Conservation (phyloP, 2,888 invertebrate genomes). For the Dicycla oo region DNA sequence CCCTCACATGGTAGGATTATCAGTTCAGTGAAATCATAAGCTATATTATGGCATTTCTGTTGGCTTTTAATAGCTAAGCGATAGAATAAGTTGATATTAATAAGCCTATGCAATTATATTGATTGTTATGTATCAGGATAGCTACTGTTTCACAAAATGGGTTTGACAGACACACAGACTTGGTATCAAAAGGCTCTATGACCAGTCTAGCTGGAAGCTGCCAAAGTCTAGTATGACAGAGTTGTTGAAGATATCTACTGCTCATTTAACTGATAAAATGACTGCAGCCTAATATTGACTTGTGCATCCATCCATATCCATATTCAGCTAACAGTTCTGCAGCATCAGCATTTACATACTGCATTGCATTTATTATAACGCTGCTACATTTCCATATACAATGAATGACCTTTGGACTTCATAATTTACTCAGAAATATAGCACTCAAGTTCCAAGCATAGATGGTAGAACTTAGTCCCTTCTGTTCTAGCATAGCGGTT, state of each 20-base stretch:
- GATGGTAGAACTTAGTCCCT: too few relatives aligned
- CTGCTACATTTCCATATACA: neutral
- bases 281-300: neutral
- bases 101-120: slow-evolving; percentile 4
- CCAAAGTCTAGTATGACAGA: neutral
- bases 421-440: neutral
- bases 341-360: slow-evolving; percentile 5
- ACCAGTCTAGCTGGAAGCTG: neutral
- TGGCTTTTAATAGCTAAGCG: neutral
- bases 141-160: too few relatives aligned
- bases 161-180: neutral
- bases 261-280: neutral
- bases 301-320: neutral
- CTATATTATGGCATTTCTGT: neutral
- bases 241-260: slow-evolving; percentile 1
- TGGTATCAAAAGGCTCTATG: neutral
- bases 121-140: neutral
- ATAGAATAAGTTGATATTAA: neutral
- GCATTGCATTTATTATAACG: neutral
- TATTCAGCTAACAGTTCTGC: neutral
- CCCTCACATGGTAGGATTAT: slow-evolving; percentile 32
- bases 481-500: neutral
- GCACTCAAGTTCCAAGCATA: too few relatives aligned
- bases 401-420: neutral
- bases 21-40: slow-evolving; percentile 8